These are phyloP conservation scores for Ramazzottius varieornatus DNA, from an alignment of 2,888 invertebrate species.

Conservation along the genomic window DNA sequence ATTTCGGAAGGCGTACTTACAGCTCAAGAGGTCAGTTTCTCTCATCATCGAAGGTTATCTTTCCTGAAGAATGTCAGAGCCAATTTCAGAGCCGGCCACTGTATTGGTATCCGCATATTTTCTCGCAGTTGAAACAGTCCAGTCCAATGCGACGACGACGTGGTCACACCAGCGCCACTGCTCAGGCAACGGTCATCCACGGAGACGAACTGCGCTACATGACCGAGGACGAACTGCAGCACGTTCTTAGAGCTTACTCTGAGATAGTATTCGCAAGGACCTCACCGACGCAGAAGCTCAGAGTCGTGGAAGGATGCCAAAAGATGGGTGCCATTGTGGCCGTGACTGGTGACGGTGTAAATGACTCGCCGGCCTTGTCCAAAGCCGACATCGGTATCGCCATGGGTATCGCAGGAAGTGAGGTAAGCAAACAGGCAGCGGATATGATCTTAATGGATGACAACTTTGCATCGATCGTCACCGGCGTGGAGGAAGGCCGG, in stretches of 20 bases:
- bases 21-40: neutral
- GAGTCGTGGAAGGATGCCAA: constrained; percentile 34
- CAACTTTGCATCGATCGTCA: constrained; percentile 29
- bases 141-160: too few species aligned
- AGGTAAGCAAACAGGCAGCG: constrained; percentile 30
- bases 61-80: too few species aligned
- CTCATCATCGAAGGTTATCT: too few species aligned
- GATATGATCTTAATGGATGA: constrained; percentile 30
- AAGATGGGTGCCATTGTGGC: constrained; percentile 32
- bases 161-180: too few species aligned
- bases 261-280: constrained; percentile 25
- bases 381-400: constrained; percentile 32
- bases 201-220: constrained; percentile 19
- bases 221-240: constrained; percentile 17
- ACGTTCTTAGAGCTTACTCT: constrained; percentile 17
- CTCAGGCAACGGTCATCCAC: constrained; percentile 17
- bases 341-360: constrained; percentile 34
- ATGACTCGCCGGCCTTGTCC: constrained; percentile 33
- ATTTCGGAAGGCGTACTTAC: constrained; percentile 43
- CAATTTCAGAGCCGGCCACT: too few species aligned
- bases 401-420: constrained; percentile 29
- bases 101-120: too few species aligned
- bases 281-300: constrained; percentile 26
- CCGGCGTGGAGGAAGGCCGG: constrained; percentile 29
- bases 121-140: too few species aligned